Percentiles rank a stretch among this genome's conserved stretches.
Evolutionary conservation across 1,140 invertebrate genomes (phyloP).

Genomic region (Drosophila ambigua): DNA sequence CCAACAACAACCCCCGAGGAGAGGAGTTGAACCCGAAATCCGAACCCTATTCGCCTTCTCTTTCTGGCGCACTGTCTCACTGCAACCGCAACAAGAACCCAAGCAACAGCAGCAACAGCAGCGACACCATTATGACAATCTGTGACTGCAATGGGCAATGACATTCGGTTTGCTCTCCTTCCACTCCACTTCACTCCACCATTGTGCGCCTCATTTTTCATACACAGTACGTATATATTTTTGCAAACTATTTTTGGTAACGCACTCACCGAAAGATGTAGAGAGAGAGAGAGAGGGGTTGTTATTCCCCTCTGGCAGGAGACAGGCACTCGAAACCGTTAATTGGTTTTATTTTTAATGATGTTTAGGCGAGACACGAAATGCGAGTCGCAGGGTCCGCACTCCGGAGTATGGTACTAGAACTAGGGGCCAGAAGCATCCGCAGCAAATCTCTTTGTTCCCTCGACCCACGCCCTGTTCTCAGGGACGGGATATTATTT

Average conservation of each 20-base stretch:
- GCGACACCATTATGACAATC: slow-evolving; percentile 40
- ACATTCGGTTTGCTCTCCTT: slow-evolving; percentile 38
- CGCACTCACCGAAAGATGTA: slow-evolving; percentile 1
- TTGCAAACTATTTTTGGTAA: slow-evolving; percentile 69
- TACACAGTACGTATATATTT: slow-evolving; percentile 41
- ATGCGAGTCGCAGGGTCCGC: too few relatives aligned
- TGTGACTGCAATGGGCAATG: slow-evolving; percentile 67
- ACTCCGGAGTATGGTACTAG: too few relatives aligned
- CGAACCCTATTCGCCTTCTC: slow-evolving; percentile 28
- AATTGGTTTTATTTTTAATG: slow-evolving; percentile 78
- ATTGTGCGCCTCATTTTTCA: slow-evolving; percentile 60
- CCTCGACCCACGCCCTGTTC: slow-evolving; percentile 16
- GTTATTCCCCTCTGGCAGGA: slow-evolving; percentile 17
- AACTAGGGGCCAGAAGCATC: too few relatives aligned
- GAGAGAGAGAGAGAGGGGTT: slow-evolving; percentile 9
- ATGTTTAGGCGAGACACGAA: slow-evolving; percentile 64
- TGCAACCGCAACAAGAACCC: slow-evolving; percentile 24
- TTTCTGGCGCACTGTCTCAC: background rate
- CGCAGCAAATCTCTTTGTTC: background rate
- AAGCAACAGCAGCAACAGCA: slow-evolving; percentile 43
- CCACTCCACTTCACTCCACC: slow-evolving; percentile 5
- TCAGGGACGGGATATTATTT: slow-evolving; percentile 42
- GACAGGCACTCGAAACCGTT: slow-evolving; percentile 68
- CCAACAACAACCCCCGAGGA: slow-evolving; percentile 44
- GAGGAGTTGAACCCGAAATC: slow-evolving; percentile 47